Base-by-base conservation (phyloP, 2,113 vertebrate species). In the Todiramphus saurophagus region DNA sequence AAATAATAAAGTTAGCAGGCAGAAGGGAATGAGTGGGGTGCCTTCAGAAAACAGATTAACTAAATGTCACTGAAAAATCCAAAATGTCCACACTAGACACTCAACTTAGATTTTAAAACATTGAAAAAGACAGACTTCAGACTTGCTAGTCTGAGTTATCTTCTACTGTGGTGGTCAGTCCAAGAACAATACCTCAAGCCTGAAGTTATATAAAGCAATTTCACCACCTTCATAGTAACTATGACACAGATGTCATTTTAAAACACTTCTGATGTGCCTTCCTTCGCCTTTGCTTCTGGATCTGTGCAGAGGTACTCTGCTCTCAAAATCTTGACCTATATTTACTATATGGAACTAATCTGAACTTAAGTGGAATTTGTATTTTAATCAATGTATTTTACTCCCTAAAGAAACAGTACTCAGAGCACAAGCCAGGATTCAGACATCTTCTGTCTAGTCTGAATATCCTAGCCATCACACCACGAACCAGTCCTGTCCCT, bases 41-140 rank as follows among this genome's bases (percentile, higher is more conserved):
- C 10, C 23, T 92, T 92, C 66, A 85, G 53, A 92, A 97, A 97
- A 90, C 66, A 93, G 81, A 92, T 90, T 66, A 96, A 82, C 30
- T 91, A 95, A 96, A 90, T 94, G 72, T 79, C n/a, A 62, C 21
- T 63, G 86, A 95, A 39, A 46, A 93, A 25, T 70, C 16, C 6
- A 72, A 89, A 75, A 60, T 56, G 17, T 68, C 31, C 66, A 39
- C 31, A 64, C 18, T 35, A 28, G 33, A 63, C 11, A 63, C 16
- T 43, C 14, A 55, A 14, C 2, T 70, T 63, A 27, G 9, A 56
- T 44, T 83, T 95, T 78, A 63, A n/a, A 19, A 27, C 5, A 20
- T 37, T 37, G 19, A 37, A 50, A 83, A 89, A 70, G 24, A 21
- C 5, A 35, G 14, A 8, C 5, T 89, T 90, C 20, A 69, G 30